These are phyloP conservation scores for Sminthurinus signatus DNA, from an alignment of 1,140 invertebrate species.

Conservation along the genomic window DNA sequence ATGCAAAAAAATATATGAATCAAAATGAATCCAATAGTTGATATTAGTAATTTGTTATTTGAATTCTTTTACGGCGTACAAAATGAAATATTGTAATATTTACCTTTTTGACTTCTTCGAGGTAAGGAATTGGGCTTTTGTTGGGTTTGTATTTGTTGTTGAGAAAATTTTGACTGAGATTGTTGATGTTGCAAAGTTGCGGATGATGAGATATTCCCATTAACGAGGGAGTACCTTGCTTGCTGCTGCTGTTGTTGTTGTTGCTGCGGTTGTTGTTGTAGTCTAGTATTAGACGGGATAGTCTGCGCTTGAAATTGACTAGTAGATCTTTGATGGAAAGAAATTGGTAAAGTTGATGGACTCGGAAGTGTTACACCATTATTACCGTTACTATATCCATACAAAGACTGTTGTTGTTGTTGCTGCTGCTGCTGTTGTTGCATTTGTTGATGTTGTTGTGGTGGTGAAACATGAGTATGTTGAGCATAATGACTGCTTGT, in stretches of 20 bases:
- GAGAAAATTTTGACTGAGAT: slow-evolving; percentile 43
- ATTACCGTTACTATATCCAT: slow-evolving; percentile 19
- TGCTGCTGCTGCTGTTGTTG: slow-evolving; percentile 36
- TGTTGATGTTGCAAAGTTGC: slow-evolving; percentile 29
- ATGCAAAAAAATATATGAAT: not conserved
- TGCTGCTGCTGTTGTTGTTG: not conserved
- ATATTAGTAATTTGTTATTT: too few relatives aligned
- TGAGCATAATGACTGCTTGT: slow-evolving; percentile 42
- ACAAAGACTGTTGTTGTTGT: slow-evolving; percentile 42
- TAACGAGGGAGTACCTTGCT: too few relatives aligned
- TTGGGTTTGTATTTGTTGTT: slow-evolving; percentile 25
- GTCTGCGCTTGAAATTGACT: slow-evolving; percentile 38
- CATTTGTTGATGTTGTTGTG: slow-evolving; percentile 42
- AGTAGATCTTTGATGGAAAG: slow-evolving; percentile 26
- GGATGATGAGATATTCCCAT: slow-evolving; percentile 18
- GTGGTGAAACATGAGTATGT: slow-evolving; percentile 39
- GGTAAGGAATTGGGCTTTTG: slow-evolving; percentile 38
- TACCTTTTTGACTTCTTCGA: slow-evolving; percentile 33
- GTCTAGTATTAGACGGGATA: slow-evolving; percentile 47
- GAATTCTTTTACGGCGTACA: too few relatives aligned
- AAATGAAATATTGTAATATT: not conserved
- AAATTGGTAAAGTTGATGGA: slow-evolving; percentile 29
- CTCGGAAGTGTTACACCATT: slow-evolving; percentile 35
- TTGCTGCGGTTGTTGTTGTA: slow-evolving; percentile 43
- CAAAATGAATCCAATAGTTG: not conserved